Percentiles rank a stretch among this genome's conserved stretches.
Evolutionary conservation across 2,888 invertebrate species (phyloP).

Genomic region (Tachina grossa): DNA sequence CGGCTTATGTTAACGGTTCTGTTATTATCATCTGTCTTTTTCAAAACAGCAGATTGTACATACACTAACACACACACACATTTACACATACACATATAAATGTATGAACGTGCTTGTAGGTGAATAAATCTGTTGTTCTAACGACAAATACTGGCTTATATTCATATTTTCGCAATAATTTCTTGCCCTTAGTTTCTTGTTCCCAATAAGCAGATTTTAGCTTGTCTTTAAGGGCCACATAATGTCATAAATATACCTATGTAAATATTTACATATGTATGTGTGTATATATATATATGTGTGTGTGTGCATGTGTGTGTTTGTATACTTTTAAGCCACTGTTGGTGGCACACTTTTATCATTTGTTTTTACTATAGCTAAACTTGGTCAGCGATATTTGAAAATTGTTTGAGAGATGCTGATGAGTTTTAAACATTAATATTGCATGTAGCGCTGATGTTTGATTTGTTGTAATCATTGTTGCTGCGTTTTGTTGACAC

Average conservation of each 20-base stretch:
- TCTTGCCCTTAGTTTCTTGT: neutral
- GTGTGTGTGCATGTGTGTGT: neutral
- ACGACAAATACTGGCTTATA: constrained; percentile 1
- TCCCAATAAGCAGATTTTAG: neutral
- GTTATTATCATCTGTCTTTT: constrained; percentile 46
- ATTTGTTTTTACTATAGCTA: neutral
- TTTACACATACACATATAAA: neutral
- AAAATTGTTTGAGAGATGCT: constrained; percentile 1
- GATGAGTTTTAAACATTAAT: constrained; percentile 7
- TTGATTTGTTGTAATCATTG: constrained; percentile 52
- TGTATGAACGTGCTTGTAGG: neutral
- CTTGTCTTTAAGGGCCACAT: constrained; percentile 15
- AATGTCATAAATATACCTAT: neutral
- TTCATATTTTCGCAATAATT: constrained; percentile 23
- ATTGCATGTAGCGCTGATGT: neutral
- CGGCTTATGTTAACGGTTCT: constrained; percentile 27
- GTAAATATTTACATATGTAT: neutral
- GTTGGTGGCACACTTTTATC: constrained; percentile 1
- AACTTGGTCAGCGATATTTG: constrained; percentile 2
- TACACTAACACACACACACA: neutral
- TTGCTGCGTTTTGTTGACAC: constrained; percentile 47
- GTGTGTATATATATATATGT: too few species aligned
- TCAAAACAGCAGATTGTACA: neutral
- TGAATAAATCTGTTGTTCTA: neutral
- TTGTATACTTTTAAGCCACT: neutral